Percentiles rank a stretch among this genome's conserved stretches.
Evolutionary conservation across 1,140 invertebrate species (phyloP).

Genomic region (Nebria ingens): DNA sequence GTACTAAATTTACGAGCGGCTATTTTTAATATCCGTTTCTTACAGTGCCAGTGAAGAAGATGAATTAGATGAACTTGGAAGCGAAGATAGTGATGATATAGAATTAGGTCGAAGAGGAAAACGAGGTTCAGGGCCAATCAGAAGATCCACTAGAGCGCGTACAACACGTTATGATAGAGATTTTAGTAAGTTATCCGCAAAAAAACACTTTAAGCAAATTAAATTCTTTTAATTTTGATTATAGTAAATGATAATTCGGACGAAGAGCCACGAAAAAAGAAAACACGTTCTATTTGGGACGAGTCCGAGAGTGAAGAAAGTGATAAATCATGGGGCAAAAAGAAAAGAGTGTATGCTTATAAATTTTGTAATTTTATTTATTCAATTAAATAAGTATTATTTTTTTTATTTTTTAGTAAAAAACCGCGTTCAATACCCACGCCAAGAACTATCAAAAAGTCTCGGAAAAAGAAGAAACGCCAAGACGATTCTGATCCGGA

Average conservation of each 20-base stretch:
- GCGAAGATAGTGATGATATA: conserved; percentile 49
- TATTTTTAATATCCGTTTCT: not conserved
- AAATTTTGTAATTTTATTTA: conserved; percentile 10
- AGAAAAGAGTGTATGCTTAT: conserved; percentile 31
- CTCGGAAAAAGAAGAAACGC: conserved; percentile 41
- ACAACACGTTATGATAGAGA: conserved; percentile 46
- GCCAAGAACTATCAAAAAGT: conserved; percentile 25
- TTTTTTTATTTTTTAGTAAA: conserved; percentile 5
- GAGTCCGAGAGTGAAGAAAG: conserved; percentile 48
- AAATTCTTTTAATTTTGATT: too few species aligned
- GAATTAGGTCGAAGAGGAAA: conserved; percentile 32
- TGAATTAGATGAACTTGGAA: conserved; percentile 43
- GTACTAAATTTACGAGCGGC: not conserved
- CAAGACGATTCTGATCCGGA: conserved; percentile 34
- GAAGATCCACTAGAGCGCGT: conserved; percentile 46
- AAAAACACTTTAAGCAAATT: too few species aligned
- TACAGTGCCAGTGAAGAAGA: conserved; percentile 38
- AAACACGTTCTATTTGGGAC: conserved; percentile 39
- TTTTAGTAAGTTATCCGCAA: conserved; percentile 48
- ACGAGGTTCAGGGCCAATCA: conserved; percentile 35
- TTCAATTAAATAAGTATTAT: conserved; percentile 5
- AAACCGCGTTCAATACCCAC: conserved; percentile 22
- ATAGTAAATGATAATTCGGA: conserved; percentile 44
- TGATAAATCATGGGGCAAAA: conserved; percentile 46
- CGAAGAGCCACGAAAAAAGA: conserved; percentile 42